Percentiles rank a stretch among this genome's conserved stretches.
These are phyloP conservation scores for Tetanocera ferruginea DNA, from an alignment of 2,888 invertebrate species.

Conservation along the genomic window DNA sequence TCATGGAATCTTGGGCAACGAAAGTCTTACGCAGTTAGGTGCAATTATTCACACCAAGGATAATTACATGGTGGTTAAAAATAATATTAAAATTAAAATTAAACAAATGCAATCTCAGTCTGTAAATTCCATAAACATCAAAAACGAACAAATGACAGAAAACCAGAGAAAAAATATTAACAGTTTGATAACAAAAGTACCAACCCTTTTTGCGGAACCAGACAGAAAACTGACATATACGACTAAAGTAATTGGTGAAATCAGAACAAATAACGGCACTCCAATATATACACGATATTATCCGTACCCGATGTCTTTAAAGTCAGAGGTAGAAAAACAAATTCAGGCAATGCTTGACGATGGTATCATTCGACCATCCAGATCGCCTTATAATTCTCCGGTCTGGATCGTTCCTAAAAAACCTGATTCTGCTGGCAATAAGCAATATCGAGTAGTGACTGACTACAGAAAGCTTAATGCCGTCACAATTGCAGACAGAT, in stretches of 20 bases:
- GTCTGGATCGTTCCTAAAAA: slow-evolving; percentile 42
- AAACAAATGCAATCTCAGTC: slow-evolving; percentile 22
- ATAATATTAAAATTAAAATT: slow-evolving; percentile 18
- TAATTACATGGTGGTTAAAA: slow-evolving; percentile 8
- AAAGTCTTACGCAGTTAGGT: not conserved
- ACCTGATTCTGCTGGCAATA: slow-evolving; percentile 19
- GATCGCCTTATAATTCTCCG: slow-evolving; percentile 34
- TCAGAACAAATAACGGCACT: slow-evolving; percentile 27
- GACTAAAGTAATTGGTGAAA: no score
- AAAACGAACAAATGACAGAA: not conserved
- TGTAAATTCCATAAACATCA: slow-evolving; percentile 26
- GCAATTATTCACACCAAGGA: slow-evolving; percentile 14
- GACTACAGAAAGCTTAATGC: slow-evolving; percentile 39
- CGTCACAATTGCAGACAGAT: slow-evolving; percentile 30
- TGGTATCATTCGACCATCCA: slow-evolving; percentile 38
- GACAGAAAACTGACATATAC: slow-evolving; percentile 38
- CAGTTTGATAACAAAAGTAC: not conserved
- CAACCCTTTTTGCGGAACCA: slow-evolving; percentile 31
- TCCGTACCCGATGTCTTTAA: slow-evolving; percentile 38
- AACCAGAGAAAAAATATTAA: not conserved
- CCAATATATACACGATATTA: slow-evolving; percentile 36
- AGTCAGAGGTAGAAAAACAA: slow-evolving; percentile 37
- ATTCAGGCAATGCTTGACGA: slow-evolving; percentile 25
- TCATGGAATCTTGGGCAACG: slow-evolving; percentile 38
- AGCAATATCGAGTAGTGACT: slow-evolving; percentile 29